These are phyloP conservation scores for Nephila pilipes DNA, from an alignment of 1,140 invertebrate genomes.

Conservation along the genomic window DNA sequence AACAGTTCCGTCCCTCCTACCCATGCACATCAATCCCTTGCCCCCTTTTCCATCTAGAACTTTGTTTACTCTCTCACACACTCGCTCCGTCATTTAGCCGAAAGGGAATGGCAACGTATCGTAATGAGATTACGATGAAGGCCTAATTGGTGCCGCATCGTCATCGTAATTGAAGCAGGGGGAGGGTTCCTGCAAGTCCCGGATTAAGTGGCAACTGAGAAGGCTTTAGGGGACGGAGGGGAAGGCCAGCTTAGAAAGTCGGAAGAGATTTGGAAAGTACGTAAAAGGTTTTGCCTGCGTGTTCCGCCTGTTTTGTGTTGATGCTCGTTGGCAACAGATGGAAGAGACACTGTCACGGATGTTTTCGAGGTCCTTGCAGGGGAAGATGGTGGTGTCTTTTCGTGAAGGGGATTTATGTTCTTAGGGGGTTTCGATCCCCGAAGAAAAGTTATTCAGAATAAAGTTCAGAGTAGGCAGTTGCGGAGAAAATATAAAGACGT, in stretches of 20 bases:
- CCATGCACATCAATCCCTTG: background rate
- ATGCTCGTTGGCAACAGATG: slow-evolving; percentile 47
- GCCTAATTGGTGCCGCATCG: slow-evolving; percentile 66
- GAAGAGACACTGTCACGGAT: background rate
- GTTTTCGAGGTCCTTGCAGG: background rate
- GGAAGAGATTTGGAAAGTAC: slow-evolving; percentile 50
- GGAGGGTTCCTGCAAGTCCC: background rate
- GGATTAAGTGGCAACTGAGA: slow-evolving; percentile 59
- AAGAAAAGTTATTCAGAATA: background rate
- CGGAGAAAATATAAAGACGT: too few species aligned
- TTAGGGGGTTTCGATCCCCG: background rate
- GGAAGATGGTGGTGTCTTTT: background rate
- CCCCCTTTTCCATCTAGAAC: background rate
- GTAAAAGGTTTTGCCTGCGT: slow-evolving; percentile 46
- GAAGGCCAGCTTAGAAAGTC: slow-evolving; percentile 20
- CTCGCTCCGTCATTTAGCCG: slow-evolving; percentile 54
- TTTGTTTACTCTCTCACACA: slow-evolving; percentile 65
- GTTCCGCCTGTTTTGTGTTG: background rate
- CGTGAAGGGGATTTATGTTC: background rate
- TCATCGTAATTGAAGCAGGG: slow-evolving; percentile 60
- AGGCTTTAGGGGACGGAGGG: background rate
- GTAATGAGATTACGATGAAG: slow-evolving; percentile 71
- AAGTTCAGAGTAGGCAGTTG: background rate
- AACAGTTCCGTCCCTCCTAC: slow-evolving; percentile 21
- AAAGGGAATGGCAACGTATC: slow-evolving; percentile 69